These are phyloP conservation scores for Oppia nitens DNA, from an alignment of 1,140 invertebrate genomes.

Conservation along the genomic window DNA sequence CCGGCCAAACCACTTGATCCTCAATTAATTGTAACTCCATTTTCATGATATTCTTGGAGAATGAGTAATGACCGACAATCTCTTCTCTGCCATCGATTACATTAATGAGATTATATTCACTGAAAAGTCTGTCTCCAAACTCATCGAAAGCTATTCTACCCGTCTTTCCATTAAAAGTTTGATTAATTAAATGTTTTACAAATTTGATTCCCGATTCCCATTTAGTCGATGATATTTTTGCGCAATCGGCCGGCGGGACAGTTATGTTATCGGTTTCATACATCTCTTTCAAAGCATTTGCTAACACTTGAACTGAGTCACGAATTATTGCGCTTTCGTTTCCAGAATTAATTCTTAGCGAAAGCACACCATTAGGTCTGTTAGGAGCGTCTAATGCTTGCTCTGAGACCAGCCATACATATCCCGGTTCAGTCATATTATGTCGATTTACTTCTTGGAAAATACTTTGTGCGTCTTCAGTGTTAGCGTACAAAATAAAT, in stretches of 20 bases:
- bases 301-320: conserved; percentile 61
- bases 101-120: conserved; percentile 85
- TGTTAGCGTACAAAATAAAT: conserved; percentile 72
- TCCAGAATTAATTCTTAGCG: conserved; percentile 66
- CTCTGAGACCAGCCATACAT: conserved; percentile 92
- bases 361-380: conserved; percentile 59
- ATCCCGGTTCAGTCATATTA: conserved; percentile 75
- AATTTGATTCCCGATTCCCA: conserved; percentile 75
- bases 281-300: conserved; percentile 69
- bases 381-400: conserved; percentile 70
- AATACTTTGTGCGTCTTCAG: conserved; percentile 61
- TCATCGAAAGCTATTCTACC: conserved; percentile 40
- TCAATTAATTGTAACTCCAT: conserved; percentile 12
- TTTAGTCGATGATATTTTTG: conserved; percentile 57
- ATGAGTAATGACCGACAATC: conserved; percentile 60
- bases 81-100: conserved; percentile 37
- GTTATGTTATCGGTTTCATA: conserved; percentile 60
- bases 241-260: conserved; percentile 72
- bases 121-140: conserved; percentile 58
- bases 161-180: conserved; percentile 49
- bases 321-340: conserved; percentile 74
- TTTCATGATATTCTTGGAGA: conserved; percentile 38
- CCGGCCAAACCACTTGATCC: conserved; percentile 75
- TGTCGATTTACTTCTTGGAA: conserved; percentile 65
- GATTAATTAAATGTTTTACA: conserved; percentile 32